Evolutionary conservation across 2,888 invertebrate species (phyloP).

Genomic region (Diplolepis rosae): DNA sequence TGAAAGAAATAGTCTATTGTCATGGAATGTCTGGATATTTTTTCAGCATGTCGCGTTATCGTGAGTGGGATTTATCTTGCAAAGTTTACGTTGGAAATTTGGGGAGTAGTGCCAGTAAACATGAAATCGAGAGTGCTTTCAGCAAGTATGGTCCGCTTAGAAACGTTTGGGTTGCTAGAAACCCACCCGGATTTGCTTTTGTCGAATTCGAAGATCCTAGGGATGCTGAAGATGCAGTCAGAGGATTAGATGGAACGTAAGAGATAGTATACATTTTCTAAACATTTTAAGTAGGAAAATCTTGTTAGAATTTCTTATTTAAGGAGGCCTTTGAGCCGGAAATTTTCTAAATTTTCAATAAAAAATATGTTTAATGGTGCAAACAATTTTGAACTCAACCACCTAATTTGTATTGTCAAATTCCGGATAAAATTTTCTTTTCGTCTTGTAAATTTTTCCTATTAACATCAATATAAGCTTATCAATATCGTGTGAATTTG

Average conservation of each 20-base stretch:
- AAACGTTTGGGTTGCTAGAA: constrained; percentile 95
- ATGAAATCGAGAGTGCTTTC: constrained; percentile 91
- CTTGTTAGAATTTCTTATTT: too few species aligned
- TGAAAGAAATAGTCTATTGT: too few species aligned
- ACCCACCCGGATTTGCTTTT: constrained; percentile 94
- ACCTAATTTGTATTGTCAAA: background rate
- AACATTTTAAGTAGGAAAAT: too few species aligned
- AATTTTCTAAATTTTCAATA: too few species aligned
- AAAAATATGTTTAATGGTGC: too few species aligned
- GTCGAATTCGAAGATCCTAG: constrained; percentile 92
- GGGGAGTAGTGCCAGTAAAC: constrained; percentile 92
- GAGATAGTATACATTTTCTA: constrained; percentile 61
- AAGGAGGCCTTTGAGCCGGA: too few species aligned
- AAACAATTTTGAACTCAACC: too few species aligned
- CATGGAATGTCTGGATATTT: too few species aligned
- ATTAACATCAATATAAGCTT: too few species aligned
- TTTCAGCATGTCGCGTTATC: constrained; percentile 76
- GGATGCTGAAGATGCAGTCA: constrained; percentile 90
- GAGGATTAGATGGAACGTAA: constrained; percentile 89
- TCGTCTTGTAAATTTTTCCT: too few species aligned
- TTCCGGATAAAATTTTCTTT: too few species aligned
- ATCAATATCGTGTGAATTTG: too few species aligned
- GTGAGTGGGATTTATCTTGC: constrained; percentile 90
- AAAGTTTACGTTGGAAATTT: constrained; percentile 96
- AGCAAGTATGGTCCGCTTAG: constrained; percentile 90